Base-by-base conservation (phyloP, 2,113 vertebrate species). In the Campylomormyrus tamandua region DNA sequence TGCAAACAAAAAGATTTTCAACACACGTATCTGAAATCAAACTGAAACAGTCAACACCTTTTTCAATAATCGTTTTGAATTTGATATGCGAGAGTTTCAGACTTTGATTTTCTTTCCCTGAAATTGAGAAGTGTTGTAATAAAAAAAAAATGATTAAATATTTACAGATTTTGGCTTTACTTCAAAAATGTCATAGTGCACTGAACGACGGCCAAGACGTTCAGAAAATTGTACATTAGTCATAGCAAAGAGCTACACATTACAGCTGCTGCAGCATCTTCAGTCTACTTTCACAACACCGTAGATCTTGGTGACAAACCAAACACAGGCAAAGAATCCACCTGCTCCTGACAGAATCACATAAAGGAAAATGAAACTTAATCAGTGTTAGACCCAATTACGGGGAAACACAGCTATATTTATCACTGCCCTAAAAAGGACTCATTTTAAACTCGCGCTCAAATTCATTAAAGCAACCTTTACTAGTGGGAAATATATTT, bases 251-350 rank as follows among this genome's bases (percentile, higher is more conserved):
- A 42, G 74, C 31, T 17, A 1, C 83, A 86, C 21, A 17, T 80
- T 39, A 52, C 42, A 27, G 3, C 42, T 52, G 46, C 17, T 13
- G 19, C 3, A n/a, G 48, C 88, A 93, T 94, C 50, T 94, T 97
- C 93, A 96, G 92, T 97, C 97, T 45, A 97, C 96, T 92, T 97
- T 97, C 89, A 97, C 97, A 92, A 97, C 97, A 0, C 96, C 96
- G 95, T 97, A 97, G 93, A 97, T 97, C 94, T 97, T 97, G 92
- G 96, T 96, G 91, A 97, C 96, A 95, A 97, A 97, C 96, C 97
- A 97, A 93, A 97, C 97, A 92, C 96, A 97, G 89, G 97, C 96
- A 93, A 97, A 96, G 94, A 97, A 97, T 92, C 97, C 96, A 95
- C 97, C 97, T 92, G 96, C 96, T 90, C 97, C 97, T 97, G 83